phyloP scores from a whole-genome alignment of 2,888 invertebrate species.

The Hirtodrosophila duncani region DNA sequence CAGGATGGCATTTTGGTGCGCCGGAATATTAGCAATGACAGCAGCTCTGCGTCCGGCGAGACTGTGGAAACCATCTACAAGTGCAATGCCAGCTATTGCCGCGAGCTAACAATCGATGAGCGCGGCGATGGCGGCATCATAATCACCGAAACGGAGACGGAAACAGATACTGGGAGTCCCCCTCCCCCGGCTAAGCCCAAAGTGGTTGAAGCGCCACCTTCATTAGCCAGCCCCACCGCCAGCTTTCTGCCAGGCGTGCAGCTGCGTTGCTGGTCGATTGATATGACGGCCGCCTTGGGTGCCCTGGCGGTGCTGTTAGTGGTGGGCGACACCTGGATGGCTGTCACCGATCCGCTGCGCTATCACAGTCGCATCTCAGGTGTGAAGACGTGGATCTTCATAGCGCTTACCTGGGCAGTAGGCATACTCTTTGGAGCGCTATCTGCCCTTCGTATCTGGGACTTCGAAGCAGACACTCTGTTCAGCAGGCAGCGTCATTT shows the following conservation, averaged over 20 bases:
- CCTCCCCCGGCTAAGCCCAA: slow-evolving; percentile 13
- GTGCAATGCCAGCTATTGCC: slow-evolving; percentile 72
- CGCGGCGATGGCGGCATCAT: slow-evolving; percentile 66
- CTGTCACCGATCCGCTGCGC: slow-evolving; percentile 81
- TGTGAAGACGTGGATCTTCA: slow-evolving; percentile 77
- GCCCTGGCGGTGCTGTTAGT: slow-evolving; percentile 77
- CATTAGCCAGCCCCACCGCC: too few relatives aligned
- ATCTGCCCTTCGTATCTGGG: slow-evolving; percentile 76
- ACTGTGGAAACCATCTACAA: slow-evolving; percentile 72
- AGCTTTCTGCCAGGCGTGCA: slow-evolving; percentile 43
- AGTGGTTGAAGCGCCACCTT: too few relatives aligned
- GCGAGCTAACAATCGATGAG: slow-evolving; percentile 72
- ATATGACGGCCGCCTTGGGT: slow-evolving; percentile 77
- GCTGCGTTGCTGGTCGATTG: slow-evolving; percentile 76
- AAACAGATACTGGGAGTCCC: slow-evolving; percentile 58
- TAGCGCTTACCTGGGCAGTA: slow-evolving; percentile 77
- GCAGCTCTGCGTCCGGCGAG: slow-evolving; percentile 22
- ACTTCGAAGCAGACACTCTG: slow-evolving; percentile 71
- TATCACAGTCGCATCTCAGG: slow-evolving; percentile 80
- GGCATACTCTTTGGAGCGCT: slow-evolving; percentile 77
- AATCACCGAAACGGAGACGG: slow-evolving; percentile 70
- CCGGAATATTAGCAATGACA: slow-evolving; percentile 36
- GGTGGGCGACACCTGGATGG: slow-evolving; percentile 81
- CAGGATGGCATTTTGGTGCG: slow-evolving; percentile 69
- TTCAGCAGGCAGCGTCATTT: slow-evolving; percentile 65